phyloP scores from a whole-genome alignment of 2,113 vertebrate species.

The Passer montanus region DNA sequence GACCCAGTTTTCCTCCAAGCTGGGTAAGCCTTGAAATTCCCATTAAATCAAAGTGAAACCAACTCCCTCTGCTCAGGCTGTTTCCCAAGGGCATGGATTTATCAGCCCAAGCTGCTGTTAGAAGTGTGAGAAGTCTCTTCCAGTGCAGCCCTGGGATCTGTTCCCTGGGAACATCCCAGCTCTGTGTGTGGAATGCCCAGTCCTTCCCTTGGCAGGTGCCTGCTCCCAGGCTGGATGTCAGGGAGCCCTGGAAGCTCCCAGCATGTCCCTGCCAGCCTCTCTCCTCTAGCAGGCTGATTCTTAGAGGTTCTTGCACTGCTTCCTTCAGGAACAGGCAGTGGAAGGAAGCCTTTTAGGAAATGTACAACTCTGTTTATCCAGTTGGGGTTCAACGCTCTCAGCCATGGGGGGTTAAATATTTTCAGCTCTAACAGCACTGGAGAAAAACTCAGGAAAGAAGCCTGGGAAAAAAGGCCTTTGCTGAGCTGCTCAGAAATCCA shows the following conservation, averaged over 20 bases:
- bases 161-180: background rate
- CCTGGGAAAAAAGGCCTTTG: background rate
- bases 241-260: background rate
- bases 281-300: background rate
- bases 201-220: background rate
- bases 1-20: background rate
- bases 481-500: background rate
- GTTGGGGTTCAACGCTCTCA: background rate
- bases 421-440: background rate
- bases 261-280: background rate
- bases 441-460: background rate
- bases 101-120: background rate
- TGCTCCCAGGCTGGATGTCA: background rate
- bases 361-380: accelerated
- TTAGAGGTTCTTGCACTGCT: background rate
- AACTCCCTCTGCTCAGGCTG: background rate
- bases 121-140: background rate
- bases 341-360: background rate
- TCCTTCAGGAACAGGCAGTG: background rate
- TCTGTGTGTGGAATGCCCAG: background rate
- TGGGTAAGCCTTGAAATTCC: background rate
- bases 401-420: background rate
- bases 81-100: background rate
- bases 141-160: background rate
- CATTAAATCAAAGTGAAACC: background rate